These are phyloP conservation scores for Lamellibrachia luymesi DNA, from an alignment of 1,140 invertebrate species.

Conservation along the genomic window DNA sequence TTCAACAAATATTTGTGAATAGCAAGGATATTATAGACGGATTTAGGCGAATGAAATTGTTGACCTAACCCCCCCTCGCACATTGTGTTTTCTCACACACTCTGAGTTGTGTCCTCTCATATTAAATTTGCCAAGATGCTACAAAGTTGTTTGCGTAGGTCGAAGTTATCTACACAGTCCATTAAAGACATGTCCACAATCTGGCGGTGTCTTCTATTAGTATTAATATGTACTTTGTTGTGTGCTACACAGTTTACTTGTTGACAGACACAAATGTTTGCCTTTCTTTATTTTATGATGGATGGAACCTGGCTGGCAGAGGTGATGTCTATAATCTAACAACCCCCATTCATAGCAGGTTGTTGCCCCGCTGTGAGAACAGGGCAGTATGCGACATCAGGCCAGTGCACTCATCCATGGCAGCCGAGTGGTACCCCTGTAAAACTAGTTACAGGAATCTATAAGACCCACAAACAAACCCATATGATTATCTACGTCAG, in stretches of 20 bases:
- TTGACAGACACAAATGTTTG: background rate
- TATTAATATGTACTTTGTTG: background rate
- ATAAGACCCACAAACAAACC: background rate
- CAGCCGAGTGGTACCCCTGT: too few species aligned
- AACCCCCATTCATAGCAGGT: background rate
- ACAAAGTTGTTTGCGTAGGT: background rate
- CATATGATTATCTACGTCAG: background rate
- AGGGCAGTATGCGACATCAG: background rate
- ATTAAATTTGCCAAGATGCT: background rate
- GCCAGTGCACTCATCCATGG: background rate
- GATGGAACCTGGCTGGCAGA: background rate
- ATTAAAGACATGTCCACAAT: background rate
- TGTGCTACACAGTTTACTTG: background rate
- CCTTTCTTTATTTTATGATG: background rate
- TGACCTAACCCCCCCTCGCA: background rate
- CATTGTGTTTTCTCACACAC: background rate
- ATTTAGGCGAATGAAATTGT: too few species aligned
- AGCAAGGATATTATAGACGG: too few species aligned
- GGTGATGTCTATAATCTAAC: background rate
- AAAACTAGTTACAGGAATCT: background rate
- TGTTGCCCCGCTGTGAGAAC: background rate
- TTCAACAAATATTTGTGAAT: too few species aligned
- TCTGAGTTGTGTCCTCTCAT: background rate
- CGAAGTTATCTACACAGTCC: background rate
- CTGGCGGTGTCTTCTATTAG: background rate